Percentiles rank a stretch among this genome's conserved stretches.
These are phyloP conservation scores for Pangasianodon gigas DNA, from an alignment of 2,113 vertebrate species.

Conservation along the genomic window DNA sequence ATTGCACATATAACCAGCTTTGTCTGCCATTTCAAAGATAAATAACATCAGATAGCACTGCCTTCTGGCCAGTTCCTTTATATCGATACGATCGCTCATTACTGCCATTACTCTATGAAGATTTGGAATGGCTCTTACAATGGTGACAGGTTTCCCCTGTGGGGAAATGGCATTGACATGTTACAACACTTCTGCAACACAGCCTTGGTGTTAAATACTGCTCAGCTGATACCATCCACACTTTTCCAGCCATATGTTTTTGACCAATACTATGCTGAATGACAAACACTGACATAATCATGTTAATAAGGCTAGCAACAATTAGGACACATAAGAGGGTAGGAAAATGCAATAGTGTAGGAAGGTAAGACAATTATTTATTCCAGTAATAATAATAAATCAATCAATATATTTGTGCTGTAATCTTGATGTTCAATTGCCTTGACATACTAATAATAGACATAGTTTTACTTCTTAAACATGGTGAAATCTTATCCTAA, in stretches of 20 bases:
- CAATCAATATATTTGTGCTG: neutral
- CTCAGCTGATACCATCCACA: neutral
- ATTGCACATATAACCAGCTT: neutral
- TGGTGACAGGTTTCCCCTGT: neutral
- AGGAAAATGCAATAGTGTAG: neutral
- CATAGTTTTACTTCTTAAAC: neutral
- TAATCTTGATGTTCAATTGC: neutral
- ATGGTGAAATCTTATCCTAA: neutral
- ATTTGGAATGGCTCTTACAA: neutral
- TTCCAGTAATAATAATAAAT: neutral
- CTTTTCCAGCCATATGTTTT: neutral
- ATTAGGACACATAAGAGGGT: neutral
- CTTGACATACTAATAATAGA: neutral
- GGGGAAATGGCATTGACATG: neutral
- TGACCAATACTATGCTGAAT: neutral
- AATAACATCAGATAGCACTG: neutral
- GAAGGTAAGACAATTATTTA: neutral
- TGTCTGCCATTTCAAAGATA: neutral
- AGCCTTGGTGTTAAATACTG: neutral
- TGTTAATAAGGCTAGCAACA: neutral
- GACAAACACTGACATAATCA: neutral
- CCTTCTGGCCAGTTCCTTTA: neutral
- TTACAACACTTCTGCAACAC: neutral
- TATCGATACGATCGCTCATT: neutral
- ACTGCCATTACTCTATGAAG: neutral